Evolutionary conservation across 1,140 invertebrate species (phyloP), one percentile per base, ranked within the genome.

Genomic region (Drosophila busckii): DNA sequence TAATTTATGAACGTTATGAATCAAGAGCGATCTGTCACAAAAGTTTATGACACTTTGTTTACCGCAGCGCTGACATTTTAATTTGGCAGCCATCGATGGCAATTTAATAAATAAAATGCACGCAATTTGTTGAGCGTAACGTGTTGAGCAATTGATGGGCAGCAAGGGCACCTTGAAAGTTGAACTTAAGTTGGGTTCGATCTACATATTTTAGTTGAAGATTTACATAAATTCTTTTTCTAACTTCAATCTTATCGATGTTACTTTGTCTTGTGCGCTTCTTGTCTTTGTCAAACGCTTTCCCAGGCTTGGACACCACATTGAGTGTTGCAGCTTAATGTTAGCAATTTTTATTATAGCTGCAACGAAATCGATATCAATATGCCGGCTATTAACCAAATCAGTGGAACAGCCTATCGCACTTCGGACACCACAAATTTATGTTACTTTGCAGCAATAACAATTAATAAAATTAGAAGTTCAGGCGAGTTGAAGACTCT

Each of bases 81-180:
- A 78, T 78, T 78, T 78, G 73, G 68, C 73, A 82, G 73, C 64
- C 63, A 78, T 78, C 73, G 75, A 78, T 82, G 69, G 54, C 69
- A 78, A 73, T 78, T 80, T 65, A 78, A 78, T 78, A 78, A 78
- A 78, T 78, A 73, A 60, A 26, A 34, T 49, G 62, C 56, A 52
- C 55, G 48, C n/a, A 55, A 59, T 71, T 80, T 73, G 73, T 68
- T 78, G 78, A 63, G 58, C 26, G 45, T 31, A 23, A 37, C 34
- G 62, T 73, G 71, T 62, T 59, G 54, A 78, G 37, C 63, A 73
- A 80, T 68, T 80, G 35, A 66, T 61, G 50, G 22, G 20, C 19
- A 23, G 23, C 23, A 26, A 78, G 67, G 71, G 62, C 71, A 76
- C 61, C 50, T 70, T 76, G 7, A 34, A 26, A 40, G 48, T 60